Base-by-base conservation (phyloP, 2,888 invertebrate species). In the Hoplodrina blanda region DNA sequence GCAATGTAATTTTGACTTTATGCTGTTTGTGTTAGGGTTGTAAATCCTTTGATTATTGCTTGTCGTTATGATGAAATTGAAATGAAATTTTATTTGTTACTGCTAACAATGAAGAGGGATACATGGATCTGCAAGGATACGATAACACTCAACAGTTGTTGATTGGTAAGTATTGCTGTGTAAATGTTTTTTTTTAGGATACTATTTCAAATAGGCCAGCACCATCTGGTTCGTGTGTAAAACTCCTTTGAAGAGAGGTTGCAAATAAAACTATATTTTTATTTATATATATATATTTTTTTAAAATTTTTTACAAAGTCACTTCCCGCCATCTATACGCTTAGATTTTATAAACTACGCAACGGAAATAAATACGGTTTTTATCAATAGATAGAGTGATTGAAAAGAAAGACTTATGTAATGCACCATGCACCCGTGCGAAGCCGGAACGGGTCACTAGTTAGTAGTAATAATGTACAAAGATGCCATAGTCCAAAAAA, bases 91-190 rank as follows among this genome's bases (percentile, higher is more conserved):
- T 83, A 83, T 77, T 84, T 85, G 81, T 87, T 86, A 85, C 78
- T 89, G 93, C 93, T 90, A 76, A 74, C 89, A 69, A 76, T 88
- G 86, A 88, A 90, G 90, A 90, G 33, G 89, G 90, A 87, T 90
- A 89, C 76, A 90, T 93, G 93, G 94, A 94, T 83, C 92, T 93
- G 33, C 94, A 94, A 89, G 91, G 91, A 77, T 94, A 93, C 75
- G 94, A 94, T 84, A 94, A 93, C 81, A 93, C 93, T 20, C 94
- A 94, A 82, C 93, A 94, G 80, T 87, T 94, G 72, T 88, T 94
- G 62, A 91, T 93, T 71, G 94, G 94, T 94, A 90, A 93, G 94
- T 93, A 73, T 60, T 59, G 19, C 65, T 56, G 19, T 44, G 52
- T 44, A 33, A 52, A 60, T 53, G 54, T 56, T 25, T 74, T 71